Evolutionary conservation across 2,888 invertebrate species (phyloP).

Genomic region (Acleris holmiana): DNA sequence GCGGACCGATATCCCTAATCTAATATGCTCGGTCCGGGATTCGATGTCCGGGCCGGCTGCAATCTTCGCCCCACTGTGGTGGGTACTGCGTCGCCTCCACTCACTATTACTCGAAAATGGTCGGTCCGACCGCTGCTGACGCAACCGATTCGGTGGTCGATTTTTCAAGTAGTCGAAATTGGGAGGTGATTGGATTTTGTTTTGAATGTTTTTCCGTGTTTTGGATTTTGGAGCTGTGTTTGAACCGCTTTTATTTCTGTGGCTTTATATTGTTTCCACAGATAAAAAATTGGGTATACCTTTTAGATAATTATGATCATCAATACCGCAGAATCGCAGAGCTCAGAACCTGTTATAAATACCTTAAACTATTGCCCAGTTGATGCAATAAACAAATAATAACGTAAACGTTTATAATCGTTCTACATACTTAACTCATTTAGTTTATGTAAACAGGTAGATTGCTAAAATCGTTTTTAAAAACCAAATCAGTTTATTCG

Average conservation of each 20-base stretch:
- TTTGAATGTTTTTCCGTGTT: neutral
- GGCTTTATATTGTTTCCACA: no score
- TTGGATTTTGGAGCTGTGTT: neutral
- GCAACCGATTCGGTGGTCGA: constrained; percentile 5
- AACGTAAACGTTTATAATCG: no score
- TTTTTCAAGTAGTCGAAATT: constrained; percentile 7
- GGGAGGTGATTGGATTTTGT: neutral
- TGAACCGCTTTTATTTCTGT: no score
- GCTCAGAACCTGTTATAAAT: no score
- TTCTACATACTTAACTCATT: no score
- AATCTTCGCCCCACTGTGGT: constrained; percentile 48
- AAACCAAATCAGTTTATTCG: neutral
- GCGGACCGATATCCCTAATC: constrained; percentile 68
- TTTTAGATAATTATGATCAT: no score
- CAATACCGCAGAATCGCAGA: no score
- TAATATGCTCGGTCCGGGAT: constrained; percentile 66
- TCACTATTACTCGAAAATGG: constrained; percentile 45
- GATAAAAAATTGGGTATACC: no score
- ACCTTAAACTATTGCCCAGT: no score
- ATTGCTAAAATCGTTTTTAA: no score
- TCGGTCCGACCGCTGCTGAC: constrained; percentile 3
- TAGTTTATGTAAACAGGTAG: no score
- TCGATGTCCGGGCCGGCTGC: constrained; percentile 38
- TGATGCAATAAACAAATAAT: no score
- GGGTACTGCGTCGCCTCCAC: constrained; percentile 50